These are phyloP conservation scores for Euwallacea fornicatus DNA, from an alignment of 1,140 invertebrate species.

Conservation along the genomic window DNA sequence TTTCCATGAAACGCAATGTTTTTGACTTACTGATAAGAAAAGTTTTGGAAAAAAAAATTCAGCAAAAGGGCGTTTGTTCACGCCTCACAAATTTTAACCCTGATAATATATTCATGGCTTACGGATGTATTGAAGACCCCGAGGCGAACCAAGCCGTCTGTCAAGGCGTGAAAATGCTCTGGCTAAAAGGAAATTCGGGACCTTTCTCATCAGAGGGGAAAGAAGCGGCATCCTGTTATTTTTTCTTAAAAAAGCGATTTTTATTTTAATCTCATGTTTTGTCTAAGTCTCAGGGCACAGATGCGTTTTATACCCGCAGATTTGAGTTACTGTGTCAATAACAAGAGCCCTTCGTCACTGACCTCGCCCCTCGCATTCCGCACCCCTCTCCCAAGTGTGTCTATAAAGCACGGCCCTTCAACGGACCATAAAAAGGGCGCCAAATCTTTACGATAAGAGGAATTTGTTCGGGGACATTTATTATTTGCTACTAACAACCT, in stretches of 20 bases:
- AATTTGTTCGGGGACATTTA: constrained; percentile 32
- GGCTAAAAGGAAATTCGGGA: not conserved
- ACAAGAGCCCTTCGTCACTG: constrained; percentile 24
- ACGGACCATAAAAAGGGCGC: constrained; percentile 29
- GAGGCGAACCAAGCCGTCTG: constrained; percentile 9
- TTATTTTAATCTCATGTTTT: constrained; percentile 12
- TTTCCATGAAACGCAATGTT: not conserved
- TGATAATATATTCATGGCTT: constrained; percentile 29
- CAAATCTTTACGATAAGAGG: constrained; percentile 31
- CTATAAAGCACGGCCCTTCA: constrained; percentile 29
- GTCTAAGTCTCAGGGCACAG: no score
- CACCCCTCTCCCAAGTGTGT: constrained; percentile 14
- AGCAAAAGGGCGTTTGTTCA: constrained; percentile 12
- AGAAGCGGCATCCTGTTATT: no score
- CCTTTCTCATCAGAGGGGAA: no score
- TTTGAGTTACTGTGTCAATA: constrained; percentile 28
- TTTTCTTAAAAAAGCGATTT: not conserved
- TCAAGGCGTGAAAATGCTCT: constrained; percentile 20
- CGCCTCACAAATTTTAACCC: constrained; percentile 24
- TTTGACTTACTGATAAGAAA: no score
- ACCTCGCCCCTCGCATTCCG: constrained; percentile 21
- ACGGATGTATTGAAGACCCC: constrained; percentile 26
- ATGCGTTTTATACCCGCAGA: no score
- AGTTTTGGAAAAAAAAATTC: not conserved
- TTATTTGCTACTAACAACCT: constrained; percentile 15